These are phyloP conservation scores for Stigmatopora argus DNA, from an alignment of 2,113 vertebrate genomes.

Conservation along the genomic window DNA sequence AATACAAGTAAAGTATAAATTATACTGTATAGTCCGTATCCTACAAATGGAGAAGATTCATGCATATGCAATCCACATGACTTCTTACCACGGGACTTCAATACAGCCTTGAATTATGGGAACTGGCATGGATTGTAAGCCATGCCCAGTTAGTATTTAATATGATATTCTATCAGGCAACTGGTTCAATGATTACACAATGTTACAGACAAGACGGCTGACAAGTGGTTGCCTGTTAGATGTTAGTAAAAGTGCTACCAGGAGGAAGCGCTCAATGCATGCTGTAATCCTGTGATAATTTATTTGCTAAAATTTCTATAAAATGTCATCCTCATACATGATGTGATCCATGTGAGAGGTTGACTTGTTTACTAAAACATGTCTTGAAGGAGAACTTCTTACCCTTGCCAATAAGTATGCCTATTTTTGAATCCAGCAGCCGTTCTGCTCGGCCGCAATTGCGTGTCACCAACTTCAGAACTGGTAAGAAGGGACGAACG, in stretches of 20 bases:
- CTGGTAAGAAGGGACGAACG: conserved; percentile 90
- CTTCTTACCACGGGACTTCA: conserved; percentile 3
- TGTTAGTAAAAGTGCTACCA: not conserved
- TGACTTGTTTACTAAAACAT: not conserved
- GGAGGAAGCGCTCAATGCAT: conserved; percentile 14
- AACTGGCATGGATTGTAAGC: conserved; percentile 30
- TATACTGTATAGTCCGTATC: too few species aligned
- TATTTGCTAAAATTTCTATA: conserved; percentile 23
- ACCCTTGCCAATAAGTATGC: conserved; percentile 97
- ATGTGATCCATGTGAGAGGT: conserved; percentile 4
- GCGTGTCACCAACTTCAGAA: conserved; percentile 87
- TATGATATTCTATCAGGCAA: conserved; percentile 20
- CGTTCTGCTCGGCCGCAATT: conserved; percentile 91
- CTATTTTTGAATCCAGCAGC: conserved; percentile 90
- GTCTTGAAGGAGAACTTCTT: conserved; percentile 25
- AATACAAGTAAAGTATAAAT: too few species aligned
- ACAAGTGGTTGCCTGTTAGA: not conserved
- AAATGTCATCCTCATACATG: conserved; percentile 11
- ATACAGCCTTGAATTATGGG: conserved; percentile 20
- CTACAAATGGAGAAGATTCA: not conserved
- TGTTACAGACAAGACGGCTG: conserved; percentile 17
- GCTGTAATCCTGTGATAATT: conserved; percentile 9
- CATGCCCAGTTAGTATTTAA: conserved; percentile 17
- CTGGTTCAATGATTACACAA: conserved; percentile 17
- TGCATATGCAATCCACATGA: not conserved